Conservation (phyloP, 2,113 vertebrate species). For the Pogona vitticeps region DNA sequence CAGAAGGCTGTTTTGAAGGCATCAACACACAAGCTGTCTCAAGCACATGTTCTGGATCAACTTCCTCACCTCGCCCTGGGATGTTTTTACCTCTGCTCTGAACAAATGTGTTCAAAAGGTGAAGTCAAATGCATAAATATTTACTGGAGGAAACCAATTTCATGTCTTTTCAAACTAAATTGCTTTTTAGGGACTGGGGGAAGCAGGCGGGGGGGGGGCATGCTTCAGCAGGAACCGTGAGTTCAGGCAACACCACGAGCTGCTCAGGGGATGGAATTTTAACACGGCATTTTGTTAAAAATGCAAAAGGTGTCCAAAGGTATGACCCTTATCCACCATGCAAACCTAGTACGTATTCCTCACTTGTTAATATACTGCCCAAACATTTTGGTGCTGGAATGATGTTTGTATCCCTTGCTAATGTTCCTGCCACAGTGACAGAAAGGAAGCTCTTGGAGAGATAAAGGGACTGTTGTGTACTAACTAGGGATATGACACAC, state of each 20-base stretch:
- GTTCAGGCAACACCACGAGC: neutral
- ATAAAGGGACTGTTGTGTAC: neutral
- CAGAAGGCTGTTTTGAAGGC: neutral
- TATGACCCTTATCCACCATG: neutral
- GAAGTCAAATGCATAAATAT: slow-evolving; percentile 18
- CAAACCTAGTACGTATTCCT: neutral
- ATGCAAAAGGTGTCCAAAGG: slow-evolving; percentile 2
- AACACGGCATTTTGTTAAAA: neutral
- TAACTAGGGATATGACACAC: slow-evolving; percentile 20
- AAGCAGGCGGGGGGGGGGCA: neutral
- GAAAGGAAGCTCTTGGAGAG: slow-evolving; percentile 12
- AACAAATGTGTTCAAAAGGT: slow-evolving; percentile 28
- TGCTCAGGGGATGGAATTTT: neutral
- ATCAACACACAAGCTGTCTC: too few species aligned
- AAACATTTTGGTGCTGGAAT: fast-evolving
- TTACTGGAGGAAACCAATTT: slow-evolving; percentile 15
- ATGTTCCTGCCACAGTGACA: neutral
- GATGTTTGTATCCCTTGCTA: slow-evolving; percentile 12
- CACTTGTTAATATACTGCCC: neutral
- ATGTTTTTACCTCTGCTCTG: neutral
- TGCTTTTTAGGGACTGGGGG: slow-evolving; percentile 3
- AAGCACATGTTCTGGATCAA: neutral
- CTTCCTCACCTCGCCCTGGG: neutral
- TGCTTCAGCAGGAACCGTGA: neutral
- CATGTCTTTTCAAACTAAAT: slow-evolving; percentile 26